phyloP scores from a whole-genome alignment of 1,140 invertebrate genomes.

The Orchesella cincta region DNA sequence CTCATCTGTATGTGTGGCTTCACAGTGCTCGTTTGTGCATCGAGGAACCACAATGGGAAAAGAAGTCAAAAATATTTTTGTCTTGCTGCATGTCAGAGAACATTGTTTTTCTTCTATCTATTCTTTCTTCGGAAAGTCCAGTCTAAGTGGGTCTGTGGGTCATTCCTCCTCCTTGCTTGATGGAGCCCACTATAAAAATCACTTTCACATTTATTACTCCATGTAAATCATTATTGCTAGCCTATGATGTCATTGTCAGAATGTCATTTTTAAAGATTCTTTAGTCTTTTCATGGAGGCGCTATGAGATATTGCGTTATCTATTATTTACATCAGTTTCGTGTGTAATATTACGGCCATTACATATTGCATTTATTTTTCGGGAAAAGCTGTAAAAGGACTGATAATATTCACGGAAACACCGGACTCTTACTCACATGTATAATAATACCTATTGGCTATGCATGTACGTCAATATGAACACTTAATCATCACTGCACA shows the following conservation, averaged over 20 bases:
- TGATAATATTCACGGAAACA: no score
- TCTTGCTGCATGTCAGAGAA: no score
- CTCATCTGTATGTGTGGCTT: no score
- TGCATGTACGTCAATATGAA: no score
- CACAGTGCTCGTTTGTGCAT: no score
- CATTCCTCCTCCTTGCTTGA: background rate
- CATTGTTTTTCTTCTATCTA: background rate
- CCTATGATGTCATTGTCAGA: background rate
- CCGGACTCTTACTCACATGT: background rate
- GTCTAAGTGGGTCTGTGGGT: background rate
- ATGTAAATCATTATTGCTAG: slow-evolving; percentile 16
- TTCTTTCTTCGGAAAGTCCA: background rate
- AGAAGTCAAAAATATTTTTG: background rate
- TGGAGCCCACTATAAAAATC: background rate
- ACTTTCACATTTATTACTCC: background rate
- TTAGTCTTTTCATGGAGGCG: background rate
- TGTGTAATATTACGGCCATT: slow-evolving; percentile 12
- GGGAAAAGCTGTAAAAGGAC: background rate
- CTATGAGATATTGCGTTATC: slow-evolving; percentile 6
- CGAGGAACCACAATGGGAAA: background rate
- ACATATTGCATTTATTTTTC: background rate
- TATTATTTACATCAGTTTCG: slow-evolving; percentile 17
- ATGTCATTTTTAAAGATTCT: slow-evolving; percentile 1
- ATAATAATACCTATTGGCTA: background rate
- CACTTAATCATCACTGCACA: no score